Evolutionary conservation across 2,888 invertebrate genomes (phyloP).

Genomic region (Acronicta leporina): DNA sequence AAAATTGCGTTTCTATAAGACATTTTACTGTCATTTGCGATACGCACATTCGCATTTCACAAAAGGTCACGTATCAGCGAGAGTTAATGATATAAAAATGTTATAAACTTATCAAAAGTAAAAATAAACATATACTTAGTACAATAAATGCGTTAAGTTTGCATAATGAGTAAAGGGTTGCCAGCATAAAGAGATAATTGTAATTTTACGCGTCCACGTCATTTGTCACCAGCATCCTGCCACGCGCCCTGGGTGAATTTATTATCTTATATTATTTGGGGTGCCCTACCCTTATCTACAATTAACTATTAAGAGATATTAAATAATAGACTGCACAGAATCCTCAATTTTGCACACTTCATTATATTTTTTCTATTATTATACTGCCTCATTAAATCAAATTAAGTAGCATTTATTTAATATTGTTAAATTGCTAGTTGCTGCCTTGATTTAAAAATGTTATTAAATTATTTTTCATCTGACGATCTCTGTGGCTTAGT

Average conservation of each 20-base stretch:
- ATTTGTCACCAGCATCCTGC: conserved; percentile 89
- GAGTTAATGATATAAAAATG: conserved; percentile 27
- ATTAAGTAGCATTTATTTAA: neutral
- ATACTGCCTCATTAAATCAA: neutral
- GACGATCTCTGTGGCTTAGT: too few species aligned
- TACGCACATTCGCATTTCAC: conserved; percentile 37
- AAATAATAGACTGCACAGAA: conserved; percentile 68
- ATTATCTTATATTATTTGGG: conserved; percentile 84
- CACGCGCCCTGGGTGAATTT: conserved; percentile 83
- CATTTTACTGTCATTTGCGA: conserved; percentile 22
- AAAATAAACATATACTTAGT: conserved; percentile 52
- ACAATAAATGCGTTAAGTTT: conserved; percentile 77
- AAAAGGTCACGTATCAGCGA: conserved; percentile 45
- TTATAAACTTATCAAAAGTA: conserved; percentile 17
- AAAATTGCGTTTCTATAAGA: conserved; percentile 24
- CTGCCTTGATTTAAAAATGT: too few species aligned
- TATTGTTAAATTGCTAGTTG: neutral
- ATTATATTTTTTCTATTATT: conserved; percentile 29
- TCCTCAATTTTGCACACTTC: conserved; percentile 50
- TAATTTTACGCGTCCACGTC: conserved; percentile 85
- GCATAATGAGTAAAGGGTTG: conserved; percentile 84
- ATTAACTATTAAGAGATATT: conserved; percentile 75
- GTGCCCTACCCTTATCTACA: conserved; percentile 79
- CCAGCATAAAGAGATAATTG: conserved; percentile 82
- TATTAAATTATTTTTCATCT: too few species aligned